Base-by-base conservation (phyloP, 2,797 vertebrate genomes). In the Natrix natrix region DNA sequence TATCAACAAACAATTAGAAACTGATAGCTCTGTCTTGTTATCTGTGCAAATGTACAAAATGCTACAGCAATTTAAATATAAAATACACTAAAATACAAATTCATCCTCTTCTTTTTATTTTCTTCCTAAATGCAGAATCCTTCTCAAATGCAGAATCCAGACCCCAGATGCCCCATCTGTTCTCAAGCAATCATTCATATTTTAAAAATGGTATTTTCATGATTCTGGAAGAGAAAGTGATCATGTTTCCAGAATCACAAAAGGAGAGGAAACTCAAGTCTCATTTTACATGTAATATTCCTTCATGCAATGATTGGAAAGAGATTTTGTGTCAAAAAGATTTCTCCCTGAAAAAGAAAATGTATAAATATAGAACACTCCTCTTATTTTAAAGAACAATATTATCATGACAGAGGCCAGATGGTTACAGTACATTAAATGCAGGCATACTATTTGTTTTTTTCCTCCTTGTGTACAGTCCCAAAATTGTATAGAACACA, bases 341-440 rank as follows among this genome's bases (percentile, higher is more conserved):
- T 88, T 78, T 52, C 57, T 55, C 88, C 12, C 88, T 91, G 89
- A 91, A 93, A 93, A 92, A 56, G 61, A 22, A 94, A 93, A 48
- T 52, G 92, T 91, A 91, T 52, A 93, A 94, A 95, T 94, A 78
- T 7, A 90, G 28, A 86, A 90, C 92, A 92, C 2, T 12, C 89
- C 37, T 94, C 60, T 92, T 93, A 93, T 59, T 92, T 92, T 89
- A 93, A 93, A 94, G 20, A 94, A 20, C 94, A 92, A 92, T 93
- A 95, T 5, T 8, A 1, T 90, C 94, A 93, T 91, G 37, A 94
- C 87, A 57, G 11, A 59, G 89, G 93, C 92, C 88, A 92, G 91
- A 93, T 52, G 88, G 89, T 86, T 83, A 52, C 52, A 90, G 26
- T 59, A 52, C 55, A 93, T 69, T 1, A 0, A 86, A 92, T 88